These are phyloP conservation scores for Salpingus planirostris DNA, from an alignment of 2,888 invertebrate species.

Conservation along the genomic window DNA sequence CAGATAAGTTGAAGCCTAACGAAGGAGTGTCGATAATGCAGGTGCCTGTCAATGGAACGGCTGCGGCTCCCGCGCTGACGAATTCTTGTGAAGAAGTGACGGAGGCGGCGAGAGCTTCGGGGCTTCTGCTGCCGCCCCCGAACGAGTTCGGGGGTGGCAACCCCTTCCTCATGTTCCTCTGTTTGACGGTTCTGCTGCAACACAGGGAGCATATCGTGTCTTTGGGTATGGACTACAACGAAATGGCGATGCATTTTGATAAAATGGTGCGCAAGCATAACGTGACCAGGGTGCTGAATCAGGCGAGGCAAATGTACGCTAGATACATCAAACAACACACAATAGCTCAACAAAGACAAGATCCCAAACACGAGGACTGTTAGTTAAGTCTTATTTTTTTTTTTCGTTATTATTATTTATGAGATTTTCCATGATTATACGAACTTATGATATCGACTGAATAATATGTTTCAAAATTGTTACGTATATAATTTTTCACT, in stretches of 20 bases:
- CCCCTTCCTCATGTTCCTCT: slow-evolving; percentile 93
- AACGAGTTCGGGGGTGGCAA: slow-evolving; percentile 87
- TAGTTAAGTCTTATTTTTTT: not conserved
- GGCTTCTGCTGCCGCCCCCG: slow-evolving; percentile 65
- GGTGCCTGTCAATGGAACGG: too few species aligned
- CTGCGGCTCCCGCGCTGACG: slow-evolving; percentile 30
- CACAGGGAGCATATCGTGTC: slow-evolving; percentile 87
- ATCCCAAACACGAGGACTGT: slow-evolving; percentile 25
- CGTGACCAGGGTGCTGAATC: slow-evolving; percentile 80
- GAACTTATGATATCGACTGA: too few species aligned
- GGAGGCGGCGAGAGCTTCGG: slow-evolving; percentile 29
- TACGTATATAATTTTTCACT: too few species aligned
- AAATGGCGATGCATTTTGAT: slow-evolving; percentile 96
- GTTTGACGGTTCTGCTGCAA: slow-evolving; percentile 82
- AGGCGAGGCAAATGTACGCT: slow-evolving; percentile 84
- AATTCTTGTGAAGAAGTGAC: slow-evolving; percentile 54
- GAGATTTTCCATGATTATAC: too few species aligned
- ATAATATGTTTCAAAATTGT: too few species aligned
- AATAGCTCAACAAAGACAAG: slow-evolving; percentile 36
- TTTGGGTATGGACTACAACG: slow-evolving; percentile 91
- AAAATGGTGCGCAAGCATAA: slow-evolving; percentile 95
- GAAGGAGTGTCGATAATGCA: too few species aligned
- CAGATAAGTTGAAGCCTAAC: too few species aligned
- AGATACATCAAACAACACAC: slow-evolving; percentile 72
- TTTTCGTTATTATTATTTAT: too few species aligned